Evolutionary conservation across 2,888 invertebrate species (phyloP).

Genomic region (Blomia tropicalis): DNA sequence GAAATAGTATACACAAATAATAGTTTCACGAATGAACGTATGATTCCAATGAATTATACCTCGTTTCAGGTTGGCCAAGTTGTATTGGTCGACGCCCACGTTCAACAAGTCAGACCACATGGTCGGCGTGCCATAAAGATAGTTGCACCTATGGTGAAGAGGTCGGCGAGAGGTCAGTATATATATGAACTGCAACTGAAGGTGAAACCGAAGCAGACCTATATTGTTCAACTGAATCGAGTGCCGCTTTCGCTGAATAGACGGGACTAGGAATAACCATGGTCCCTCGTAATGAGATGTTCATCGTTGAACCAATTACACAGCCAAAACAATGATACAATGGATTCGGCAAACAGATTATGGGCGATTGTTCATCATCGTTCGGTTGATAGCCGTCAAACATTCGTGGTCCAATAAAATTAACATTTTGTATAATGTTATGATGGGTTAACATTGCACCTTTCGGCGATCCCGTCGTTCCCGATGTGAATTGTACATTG

Average conservation of each 20-base stretch:
- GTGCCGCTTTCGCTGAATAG: conserved; percentile 47
- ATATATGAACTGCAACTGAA: no score
- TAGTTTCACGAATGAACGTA: no score
- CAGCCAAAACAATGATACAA: conserved; percentile 68
- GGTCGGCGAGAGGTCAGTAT: no score
- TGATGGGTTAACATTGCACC: conserved; percentile 55
- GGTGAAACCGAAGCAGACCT: conserved; percentile 40
- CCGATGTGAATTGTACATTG: conserved; percentile 71
- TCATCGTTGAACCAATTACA: conserved; percentile 45
- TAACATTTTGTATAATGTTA: conserved; percentile 57
- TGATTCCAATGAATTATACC: not conserved
- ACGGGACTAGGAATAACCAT: conserved; percentile 45
- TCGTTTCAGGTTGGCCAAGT: conserved; percentile 22
- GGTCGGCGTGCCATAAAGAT: conserved; percentile 62
- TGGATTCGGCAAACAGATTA: conserved; percentile 48
- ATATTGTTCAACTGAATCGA: conserved; percentile 50
- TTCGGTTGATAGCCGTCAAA: conserved; percentile 31
- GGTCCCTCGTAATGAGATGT: conserved; percentile 45
- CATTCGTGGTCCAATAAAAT: conserved; percentile 44
- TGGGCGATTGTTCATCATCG: not conserved
- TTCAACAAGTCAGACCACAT: conserved; percentile 63
- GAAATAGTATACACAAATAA: conserved; percentile 1
- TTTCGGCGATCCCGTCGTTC: conserved; percentile 60
- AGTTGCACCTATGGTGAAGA: conserved; percentile 45
- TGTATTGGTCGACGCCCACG: conserved; percentile 18